Evolutionary conservation across 2,888 invertebrate species (phyloP).

Genomic region (Sepiola atlantica): DNA sequence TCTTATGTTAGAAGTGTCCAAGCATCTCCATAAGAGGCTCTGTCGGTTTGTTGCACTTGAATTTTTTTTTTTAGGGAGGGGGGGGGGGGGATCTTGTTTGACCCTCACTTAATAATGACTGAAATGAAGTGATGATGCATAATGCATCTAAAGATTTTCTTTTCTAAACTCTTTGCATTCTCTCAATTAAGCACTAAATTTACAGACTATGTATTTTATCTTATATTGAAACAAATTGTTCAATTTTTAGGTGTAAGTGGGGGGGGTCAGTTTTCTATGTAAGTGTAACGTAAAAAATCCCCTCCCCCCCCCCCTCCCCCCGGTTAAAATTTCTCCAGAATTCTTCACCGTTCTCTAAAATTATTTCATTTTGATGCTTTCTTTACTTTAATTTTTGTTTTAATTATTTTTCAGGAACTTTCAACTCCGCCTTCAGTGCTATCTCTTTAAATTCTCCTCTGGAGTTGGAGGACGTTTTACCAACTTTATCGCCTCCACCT

Average conservation of each 20-base stretch:
- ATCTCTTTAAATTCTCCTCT: slow-evolving; percentile 32
- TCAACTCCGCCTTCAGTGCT: not conserved
- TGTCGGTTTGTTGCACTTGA: no score
- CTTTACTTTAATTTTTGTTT: not conserved
- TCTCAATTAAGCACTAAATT: no score
- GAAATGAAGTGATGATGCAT: no score
- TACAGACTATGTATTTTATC: no score
- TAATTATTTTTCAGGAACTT: slow-evolving; percentile 37
- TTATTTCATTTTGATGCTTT: not conserved
- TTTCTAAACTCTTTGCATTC: no score
- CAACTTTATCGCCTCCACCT: slow-evolving; percentile 61
- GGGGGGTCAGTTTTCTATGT: not conserved
- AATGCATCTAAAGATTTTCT: no score
- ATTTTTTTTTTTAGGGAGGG: no score
- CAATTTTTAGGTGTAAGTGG: not conserved
- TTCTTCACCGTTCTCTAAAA: not conserved
- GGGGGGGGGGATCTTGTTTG: no score
- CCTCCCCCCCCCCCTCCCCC: not conserved
- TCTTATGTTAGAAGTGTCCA: no score
- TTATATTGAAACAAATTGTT: no score
- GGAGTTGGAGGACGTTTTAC: not conserved
- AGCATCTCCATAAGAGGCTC: no score
- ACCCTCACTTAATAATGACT: no score
- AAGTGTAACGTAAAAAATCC: not conserved
- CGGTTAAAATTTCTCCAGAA: not conserved